phyloP scores from a whole-genome alignment of 2,113 vertebrate species.

The Mesoclemmys tuberculata region DNA sequence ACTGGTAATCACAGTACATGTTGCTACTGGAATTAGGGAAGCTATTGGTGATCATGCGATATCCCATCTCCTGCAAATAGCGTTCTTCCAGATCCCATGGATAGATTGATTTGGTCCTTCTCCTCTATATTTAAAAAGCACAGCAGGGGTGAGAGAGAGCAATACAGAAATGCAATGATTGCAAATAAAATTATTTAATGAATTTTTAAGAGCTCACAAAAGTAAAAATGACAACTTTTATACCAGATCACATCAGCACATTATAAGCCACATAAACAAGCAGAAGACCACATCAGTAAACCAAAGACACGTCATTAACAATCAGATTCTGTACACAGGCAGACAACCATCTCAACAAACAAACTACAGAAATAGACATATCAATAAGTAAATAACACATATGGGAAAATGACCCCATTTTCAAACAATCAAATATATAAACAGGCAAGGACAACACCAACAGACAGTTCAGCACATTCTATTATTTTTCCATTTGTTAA shows the following conservation, averaged over 20 bases:
- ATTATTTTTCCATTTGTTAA: not conserved
- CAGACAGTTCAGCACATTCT: not conserved
- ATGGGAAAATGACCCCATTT: not conserved
- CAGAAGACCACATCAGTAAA: not conserved
- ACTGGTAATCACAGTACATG: not conserved
- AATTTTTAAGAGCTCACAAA: constrained; percentile 1
- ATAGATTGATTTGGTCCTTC: not conserved
- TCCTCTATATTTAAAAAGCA: not conserved
- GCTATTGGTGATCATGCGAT: not conserved
- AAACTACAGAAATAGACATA: not conserved
- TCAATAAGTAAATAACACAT: not conserved
- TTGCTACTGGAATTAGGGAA: not conserved
- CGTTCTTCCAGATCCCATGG: not conserved
- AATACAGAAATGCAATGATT: not conserved
- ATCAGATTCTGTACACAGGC: not conserved
- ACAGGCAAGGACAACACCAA: not conserved
- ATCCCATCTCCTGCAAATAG: not conserved
- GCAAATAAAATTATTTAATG: not conserved
- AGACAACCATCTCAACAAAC: not conserved
- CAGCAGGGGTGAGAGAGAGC: not conserved
- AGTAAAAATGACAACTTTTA: constrained; percentile 3
- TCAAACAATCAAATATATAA: not conserved
- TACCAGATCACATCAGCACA: not conserved
- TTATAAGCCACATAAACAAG: constrained; percentile 2
- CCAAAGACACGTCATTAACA: not conserved